Conservation (phyloP, 2,888 invertebrate genomes). For the Sclerodermus sp. region DNA sequence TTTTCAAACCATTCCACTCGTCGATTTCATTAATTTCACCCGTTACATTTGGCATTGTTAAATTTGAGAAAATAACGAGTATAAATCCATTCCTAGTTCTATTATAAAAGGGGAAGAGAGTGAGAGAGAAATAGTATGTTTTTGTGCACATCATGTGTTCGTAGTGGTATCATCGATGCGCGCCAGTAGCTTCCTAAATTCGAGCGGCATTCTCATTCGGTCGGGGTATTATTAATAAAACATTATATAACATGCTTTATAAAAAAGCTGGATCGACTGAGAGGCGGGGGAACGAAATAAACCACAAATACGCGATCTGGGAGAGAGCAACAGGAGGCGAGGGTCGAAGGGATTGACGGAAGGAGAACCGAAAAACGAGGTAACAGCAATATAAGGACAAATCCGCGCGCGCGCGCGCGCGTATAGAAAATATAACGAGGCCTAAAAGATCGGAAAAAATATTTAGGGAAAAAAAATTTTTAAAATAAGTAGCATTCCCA, state of each 20-base stretch:
- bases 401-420: no score
- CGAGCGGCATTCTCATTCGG: conserved; percentile 20
- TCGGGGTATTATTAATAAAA: conserved; percentile 52
- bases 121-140: no score
- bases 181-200: conserved; percentile 8
- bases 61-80: no score
- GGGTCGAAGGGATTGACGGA: neutral
- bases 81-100: no score
- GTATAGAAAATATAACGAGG: neutral
- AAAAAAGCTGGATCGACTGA: conserved; percentile 29
- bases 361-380: neutral
- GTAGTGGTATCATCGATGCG: no score
- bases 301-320: conserved; percentile 50
- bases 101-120: no score
- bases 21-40: no score
- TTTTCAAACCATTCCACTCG: no score
- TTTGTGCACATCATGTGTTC: conserved; percentile 8
- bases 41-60: no score
- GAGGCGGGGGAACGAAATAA: conserved; percentile 37
- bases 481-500: no score
- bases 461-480: no score
- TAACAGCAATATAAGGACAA: neutral
- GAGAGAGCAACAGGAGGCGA: neutral
- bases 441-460: neutral
- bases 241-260: conserved; percentile 48